Evolutionary conservation across 2,888 invertebrate species (phyloP).

Genomic region (Salpingus planirostris): DNA sequence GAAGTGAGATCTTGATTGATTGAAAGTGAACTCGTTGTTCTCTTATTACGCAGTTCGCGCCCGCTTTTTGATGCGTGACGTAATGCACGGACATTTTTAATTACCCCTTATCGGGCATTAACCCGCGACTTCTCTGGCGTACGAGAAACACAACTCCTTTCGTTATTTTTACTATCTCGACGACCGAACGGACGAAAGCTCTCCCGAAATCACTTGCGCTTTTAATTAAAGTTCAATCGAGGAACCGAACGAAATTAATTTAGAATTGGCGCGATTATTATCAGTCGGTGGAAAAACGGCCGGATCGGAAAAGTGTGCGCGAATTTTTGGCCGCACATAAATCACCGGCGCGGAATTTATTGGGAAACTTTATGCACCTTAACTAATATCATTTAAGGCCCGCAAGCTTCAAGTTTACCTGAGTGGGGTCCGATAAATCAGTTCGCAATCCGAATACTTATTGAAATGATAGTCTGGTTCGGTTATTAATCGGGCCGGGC

Average conservation of each 20-base stretch:
- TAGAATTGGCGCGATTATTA: too few species aligned
- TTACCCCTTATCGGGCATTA: slow-evolving; percentile 6
- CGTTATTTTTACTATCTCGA: too few species aligned
- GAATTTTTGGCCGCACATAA: slow-evolving; percentile 1
- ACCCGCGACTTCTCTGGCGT: too few species aligned
- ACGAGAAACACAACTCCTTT: too few species aligned
- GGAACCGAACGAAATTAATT: too few species aligned
- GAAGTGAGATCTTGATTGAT: slow-evolving; percentile 24
- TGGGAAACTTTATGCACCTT: slow-evolving; percentile 9
- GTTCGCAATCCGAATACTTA: slow-evolving; percentile 5
- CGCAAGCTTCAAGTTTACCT: slow-evolving; percentile 9
- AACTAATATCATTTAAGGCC: slow-evolving; percentile 13
- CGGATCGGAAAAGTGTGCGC: too few species aligned
- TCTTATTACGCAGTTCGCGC: slow-evolving; percentile 6
- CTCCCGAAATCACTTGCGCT: too few species aligned
- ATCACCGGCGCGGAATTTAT: slow-evolving; percentile 9
- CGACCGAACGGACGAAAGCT: too few species aligned
- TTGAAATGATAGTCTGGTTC: slow-evolving; percentile 4
- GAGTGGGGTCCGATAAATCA: slow-evolving; percentile 8
- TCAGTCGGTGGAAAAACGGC: too few species aligned
- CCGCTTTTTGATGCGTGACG: slow-evolving; percentile 9
- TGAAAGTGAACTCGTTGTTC: slow-evolving; percentile 16
- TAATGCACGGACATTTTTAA: slow-evolving; percentile 5
- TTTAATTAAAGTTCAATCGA: too few species aligned
- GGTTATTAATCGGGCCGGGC: slow-evolving; percentile 6